Percentiles rank a stretch among this genome's conserved stretches.
Evolutionary conservation across 2,888 invertebrate species (phyloP).

Genomic region (Lithophane socia): DNA sequence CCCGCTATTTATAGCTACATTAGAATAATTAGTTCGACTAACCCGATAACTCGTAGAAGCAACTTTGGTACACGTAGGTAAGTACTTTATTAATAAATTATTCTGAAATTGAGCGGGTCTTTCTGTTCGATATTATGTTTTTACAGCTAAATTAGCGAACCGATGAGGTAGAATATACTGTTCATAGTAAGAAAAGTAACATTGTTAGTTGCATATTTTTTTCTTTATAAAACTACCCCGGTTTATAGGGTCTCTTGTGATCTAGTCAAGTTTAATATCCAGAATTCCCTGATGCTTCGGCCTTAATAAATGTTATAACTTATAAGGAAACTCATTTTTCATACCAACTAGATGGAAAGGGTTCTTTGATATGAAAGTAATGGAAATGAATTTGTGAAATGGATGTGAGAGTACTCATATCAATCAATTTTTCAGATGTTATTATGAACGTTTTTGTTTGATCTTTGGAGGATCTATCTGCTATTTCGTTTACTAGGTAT

Average conservation of each 20-base stretch:
- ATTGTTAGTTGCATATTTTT: no score
- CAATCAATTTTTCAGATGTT: conserved; percentile 20
- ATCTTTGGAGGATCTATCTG: conserved; percentile 7
- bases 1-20: neutral
- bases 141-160: neutral
- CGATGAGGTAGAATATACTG: no score
- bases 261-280: conserved; percentile 43
- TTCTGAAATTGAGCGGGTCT: neutral
- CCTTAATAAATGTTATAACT: conserved; percentile 45
- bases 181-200: no score
- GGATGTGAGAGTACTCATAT: neutral
- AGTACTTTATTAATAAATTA: neutral
- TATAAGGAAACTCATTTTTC: conserved; percentile 58
- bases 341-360: conserved; percentile 48
- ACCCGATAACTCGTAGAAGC: neutral
- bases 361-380: conserved; percentile 47
- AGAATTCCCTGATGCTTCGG: conserved; percentile 23
- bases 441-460: conserved; percentile 13
- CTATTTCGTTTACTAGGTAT: neutral
- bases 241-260: no score
- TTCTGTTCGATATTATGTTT: neutral
- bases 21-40: neutral
- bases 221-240: neutral
- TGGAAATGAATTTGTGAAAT: conserved; percentile 45
- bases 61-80: neutral